Evolutionary conservation across 1,140 invertebrate genomes (phyloP), one percentile per base, ranked within the genome.

Genomic region (Drosophila pectinifera): DNA sequence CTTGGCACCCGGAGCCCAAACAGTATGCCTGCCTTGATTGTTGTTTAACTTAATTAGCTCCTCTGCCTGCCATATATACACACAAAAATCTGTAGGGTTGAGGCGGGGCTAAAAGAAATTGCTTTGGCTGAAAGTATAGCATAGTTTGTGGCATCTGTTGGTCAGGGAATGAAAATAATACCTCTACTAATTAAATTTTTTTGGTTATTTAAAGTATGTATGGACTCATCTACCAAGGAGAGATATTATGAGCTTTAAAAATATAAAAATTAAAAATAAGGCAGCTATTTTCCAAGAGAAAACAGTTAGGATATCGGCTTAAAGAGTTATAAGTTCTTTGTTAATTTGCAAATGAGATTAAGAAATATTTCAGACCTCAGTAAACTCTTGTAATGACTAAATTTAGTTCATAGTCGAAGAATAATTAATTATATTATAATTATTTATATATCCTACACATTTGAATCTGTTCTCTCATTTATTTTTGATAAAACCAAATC

Each of bases 31-130:
- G 72, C 5, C 68, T 36, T 81, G 63, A 84, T 84, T 86, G 82
- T 86, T 82, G 58, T 56, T 81, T 88, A 86, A 86, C 70, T 82
- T 79, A 88, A 88, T 86, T 88, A 86, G 74, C 78, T 72, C 5
- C 59, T 41, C 46, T 41, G 57, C 34, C 42, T 39, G 31, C 36
- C 42, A 45, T 55, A 24, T 63, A 57, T n/a, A 26, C 41, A 26
- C 2, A 13, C 4, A 24, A 68, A 48, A 31, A 38, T 54, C 16
- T 10, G 39, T 20, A 20, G 2, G 13, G 3, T 14, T 14, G 1
- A 11, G 3, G 26, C 22, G 24, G 7, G 14, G 13, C 57, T 7
- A 63, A 73, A 63, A 61, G 41, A 53, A 57, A 67, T 63, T 69
- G 38, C 55, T 53, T 42, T 31, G 20, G 55, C 41, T 75, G 49